These are phyloP conservation scores for Scomber japonicus DNA, from an alignment of 2,113 vertebrate genomes.

Conservation along the genomic window DNA sequence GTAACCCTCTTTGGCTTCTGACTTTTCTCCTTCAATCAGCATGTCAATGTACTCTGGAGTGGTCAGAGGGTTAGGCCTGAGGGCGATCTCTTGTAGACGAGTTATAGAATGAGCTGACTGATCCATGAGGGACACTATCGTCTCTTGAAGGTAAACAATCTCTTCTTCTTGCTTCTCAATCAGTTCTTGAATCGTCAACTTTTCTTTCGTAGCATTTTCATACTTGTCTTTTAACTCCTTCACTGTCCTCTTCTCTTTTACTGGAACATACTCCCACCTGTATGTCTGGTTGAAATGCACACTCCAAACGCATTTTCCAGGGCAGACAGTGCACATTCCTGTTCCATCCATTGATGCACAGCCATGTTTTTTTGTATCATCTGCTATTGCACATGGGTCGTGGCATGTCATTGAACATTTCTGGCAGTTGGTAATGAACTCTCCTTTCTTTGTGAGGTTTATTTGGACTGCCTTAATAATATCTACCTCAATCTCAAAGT, in stretches of 20 bases:
- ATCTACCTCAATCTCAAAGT: slow-evolving; percentile 53
- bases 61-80: too few species aligned
- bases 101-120: slow-evolving; percentile 42
- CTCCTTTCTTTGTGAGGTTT: slow-evolving; percentile 33
- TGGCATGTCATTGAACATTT: slow-evolving; percentile 69
- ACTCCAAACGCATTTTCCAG: slow-evolving; percentile 55
- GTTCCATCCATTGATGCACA: slow-evolving; percentile 23
- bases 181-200: slow-evolving; percentile 31
- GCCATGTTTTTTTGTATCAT: slow-evolving; percentile 19
- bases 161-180: slow-evolving; percentile 54
- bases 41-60: too few species aligned
- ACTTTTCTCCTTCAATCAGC: too few species aligned
- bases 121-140: slow-evolving; percentile 34
- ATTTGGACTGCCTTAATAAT: slow-evolving; percentile 35
- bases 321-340: slow-evolving; percentile 57
- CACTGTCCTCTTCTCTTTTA: slow-evolving; percentile 42
- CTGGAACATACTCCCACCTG: slow-evolving; percentile 53
- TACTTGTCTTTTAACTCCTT: slow-evolving; percentile 27
- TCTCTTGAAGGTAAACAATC: slow-evolving; percentile 21
- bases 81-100: slow-evolving; percentile 65
- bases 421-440: slow-evolving; percentile 70
- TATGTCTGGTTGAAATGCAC: slow-evolving; percentile 53
- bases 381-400: slow-evolving; percentile 50
- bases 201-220: slow-evolving; percentile 21
- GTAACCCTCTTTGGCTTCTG: slow-evolving; percentile 42